Base-by-base conservation (phyloP, 2,113 vertebrate genomes). In the Semnornis frantzii region DNA sequence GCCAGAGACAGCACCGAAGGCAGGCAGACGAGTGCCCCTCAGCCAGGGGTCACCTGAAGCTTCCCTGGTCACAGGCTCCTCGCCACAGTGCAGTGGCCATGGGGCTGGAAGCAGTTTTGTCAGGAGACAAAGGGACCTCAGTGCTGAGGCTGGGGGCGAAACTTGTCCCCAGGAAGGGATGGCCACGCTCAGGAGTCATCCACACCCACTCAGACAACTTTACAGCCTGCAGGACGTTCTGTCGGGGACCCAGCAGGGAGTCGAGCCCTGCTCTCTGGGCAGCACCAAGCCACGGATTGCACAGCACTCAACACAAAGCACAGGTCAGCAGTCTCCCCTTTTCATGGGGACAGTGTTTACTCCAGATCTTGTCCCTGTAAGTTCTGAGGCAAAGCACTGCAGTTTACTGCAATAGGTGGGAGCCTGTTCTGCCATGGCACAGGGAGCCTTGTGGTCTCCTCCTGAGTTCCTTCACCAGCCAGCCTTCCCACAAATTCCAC, bases 221-320 rank as follows among this genome's bases (percentile, higher is more conserved):
- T 10, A 50, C 42, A 39, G 54, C 54, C 59, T 31, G 17, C 46
- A 11, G 72, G 71, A 78, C 37, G 74, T 21, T 20, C 42, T 4
- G 0, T 10, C 1, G 0, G 42, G 70, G 42, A 15, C 30, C 6
- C 5, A 70, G 9, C 6, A 33, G 46, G 54, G 46, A 42, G 23
- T 4, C 1, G 1, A 50, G 48, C 34, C 12, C 37, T 30, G 78
- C 59, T 77, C 58, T n/a, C 28, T 1, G 19, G 27, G 10, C 48
- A 64, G 75, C 55, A 30, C 55, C 3, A 30, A 50, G 39, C 17
- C 1, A 0, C 6, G n/a, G 54, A 8, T 27, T 2, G 0, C 2
- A 1, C 37, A 6, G 44, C 46, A 14, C 28, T 4, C 7, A 30
- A 10, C 33, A 11, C 0, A 3, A 46, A 65, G 59, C 31, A 10